Conservation (phyloP, 1,140 invertebrate genomes). For the Chymomyza costata region DNA sequence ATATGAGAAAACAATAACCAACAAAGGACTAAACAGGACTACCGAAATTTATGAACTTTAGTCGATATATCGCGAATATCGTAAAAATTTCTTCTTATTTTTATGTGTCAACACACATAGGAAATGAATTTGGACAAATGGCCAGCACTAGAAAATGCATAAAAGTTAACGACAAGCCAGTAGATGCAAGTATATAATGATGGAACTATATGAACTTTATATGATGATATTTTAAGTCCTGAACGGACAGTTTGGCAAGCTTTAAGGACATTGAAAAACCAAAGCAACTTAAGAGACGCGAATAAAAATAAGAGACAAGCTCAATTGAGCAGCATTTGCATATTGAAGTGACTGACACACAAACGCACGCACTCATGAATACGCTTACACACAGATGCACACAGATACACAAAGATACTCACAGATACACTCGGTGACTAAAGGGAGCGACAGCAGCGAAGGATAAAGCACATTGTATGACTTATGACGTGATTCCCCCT, state of each 20-base stretch:
- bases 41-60: too few relatives aligned
- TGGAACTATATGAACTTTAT: slow-evolving; percentile 10
- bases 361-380: too few relatives aligned
- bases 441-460: slow-evolving; percentile 32
- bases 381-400: slow-evolving; percentile 7
- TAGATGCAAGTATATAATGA: slow-evolving; percentile 8
- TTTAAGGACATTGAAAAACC: slow-evolving; percentile 42
- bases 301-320: slow-evolving; percentile 58
- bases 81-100: slow-evolving; percentile 46
- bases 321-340: slow-evolving; percentile 69
- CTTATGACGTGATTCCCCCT: slow-evolving; percentile 40
- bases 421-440: too few relatives aligned
- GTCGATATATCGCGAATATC: too few relatives aligned
- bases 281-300: slow-evolving; percentile 12
- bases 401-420: too few relatives aligned
- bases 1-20: too few relatives aligned
- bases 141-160: slow-evolving; percentile 63
- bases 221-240: too few relatives aligned
- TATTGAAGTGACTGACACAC: slow-evolving; percentile 57
- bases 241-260: slow-evolving; percentile 15
- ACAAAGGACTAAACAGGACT: too few relatives aligned
- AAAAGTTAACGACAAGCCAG: slow-evolving; percentile 59
- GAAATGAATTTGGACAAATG: slow-evolving; percentile 60
- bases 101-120: slow-evolving; percentile 26
- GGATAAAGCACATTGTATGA: slow-evolving; percentile 68